These are phyloP conservation scores for Adelognathus sp. DNA, from an alignment of 2,888 invertebrate species.

Conservation along the genomic window DNA sequence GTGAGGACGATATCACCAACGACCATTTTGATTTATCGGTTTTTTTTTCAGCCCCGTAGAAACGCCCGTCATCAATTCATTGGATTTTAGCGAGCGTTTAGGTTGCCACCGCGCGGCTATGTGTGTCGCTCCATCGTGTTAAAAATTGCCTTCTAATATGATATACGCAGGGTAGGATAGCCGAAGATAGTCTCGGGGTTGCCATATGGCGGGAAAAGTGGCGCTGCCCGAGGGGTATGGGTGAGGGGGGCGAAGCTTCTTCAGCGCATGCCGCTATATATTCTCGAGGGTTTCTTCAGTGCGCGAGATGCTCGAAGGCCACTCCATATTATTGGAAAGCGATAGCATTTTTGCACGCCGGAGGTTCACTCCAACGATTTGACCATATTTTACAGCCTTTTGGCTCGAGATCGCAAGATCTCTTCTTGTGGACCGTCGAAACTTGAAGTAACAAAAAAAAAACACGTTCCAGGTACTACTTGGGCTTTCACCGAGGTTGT, in stretches of 20 bases:
- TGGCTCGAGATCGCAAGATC: constrained; percentile 19
- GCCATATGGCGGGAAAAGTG: constrained; percentile 73
- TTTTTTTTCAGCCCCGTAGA: too few species aligned
- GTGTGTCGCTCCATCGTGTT: constrained; percentile 72
- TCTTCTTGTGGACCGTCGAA: constrained; percentile 2
- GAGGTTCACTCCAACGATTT: constrained; percentile 71
- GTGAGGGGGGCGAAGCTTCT: constrained; percentile 24
- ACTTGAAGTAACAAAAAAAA: not conserved
- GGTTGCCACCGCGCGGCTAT: constrained; percentile 69
- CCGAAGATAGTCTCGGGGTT: constrained; percentile 58
- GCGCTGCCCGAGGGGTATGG: constrained; percentile 29
- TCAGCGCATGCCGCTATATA: constrained; percentile 47
- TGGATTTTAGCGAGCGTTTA: constrained; percentile 65
- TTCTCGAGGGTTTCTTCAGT: constrained; percentile 56
- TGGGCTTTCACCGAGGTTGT: not conserved
- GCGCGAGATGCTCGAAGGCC: constrained; percentile 38
- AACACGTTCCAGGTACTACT: not conserved
- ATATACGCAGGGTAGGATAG: constrained; percentile 66
- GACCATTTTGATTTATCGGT: too few species aligned
- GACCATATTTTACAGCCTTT: constrained; percentile 68
- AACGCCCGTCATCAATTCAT: constrained; percentile 64
- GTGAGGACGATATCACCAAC: not conserved
- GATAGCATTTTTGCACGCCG: constrained; percentile 74
- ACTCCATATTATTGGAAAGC: constrained; percentile 75
- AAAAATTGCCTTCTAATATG: constrained; percentile 78